Evolutionary conservation across 2,888 invertebrate genomes (phyloP), one percentile per base, ranked within the genome.

Genomic region (Drosophila formosana): DNA sequence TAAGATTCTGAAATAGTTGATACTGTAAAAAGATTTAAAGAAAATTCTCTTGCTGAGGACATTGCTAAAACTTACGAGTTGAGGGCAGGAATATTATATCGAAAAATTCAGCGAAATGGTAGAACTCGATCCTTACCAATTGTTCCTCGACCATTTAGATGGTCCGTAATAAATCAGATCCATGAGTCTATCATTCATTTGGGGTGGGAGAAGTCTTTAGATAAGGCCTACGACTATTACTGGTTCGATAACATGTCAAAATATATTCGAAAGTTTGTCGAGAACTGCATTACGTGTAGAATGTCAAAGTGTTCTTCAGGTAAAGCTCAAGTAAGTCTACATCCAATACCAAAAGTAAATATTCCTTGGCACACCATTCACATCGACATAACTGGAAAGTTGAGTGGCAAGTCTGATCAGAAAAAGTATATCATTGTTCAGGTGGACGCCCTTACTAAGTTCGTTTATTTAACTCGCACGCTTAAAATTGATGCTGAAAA

Each of bases 221-320:
- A 52, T 41, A 66, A 66, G 25, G 53, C 46, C 23, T 53, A 66
- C 25, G 45, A 57, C 11, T 25, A 37, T 28, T 47, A 47, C 18
- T 57, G 37, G 57, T 57, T 57, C 8, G 28, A 25, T 4, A 13
- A 25, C 37, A 57, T 57, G 28, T 25, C 57, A 3, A 57, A 57
- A 25, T 45, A 56, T 8, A 18, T 56, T 45, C 32, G 55, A 8
- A 34, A 45, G 39, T 53, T 53, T n/a, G 41, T 53, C 4, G 64
- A 64, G 5, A 46, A 45, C 26, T 65, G 51, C 26, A 57, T 65
- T 39, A 65, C 57, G 32, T 57, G 65, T 39, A 57, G 34, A 57
- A 28, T 57, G 25, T 49, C 47, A 26, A 58, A 58, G 34, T 18
- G 49, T 43, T 7, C 30, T 18, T 53, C 34, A 6, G 51, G 37